A percentile compares a stretch with the other conserved stretches of the same genome.
These are phyloP conservation scores for Pongo pygmaeus DNA, from an alignment of 2,113 vertebrate species.

Conservation along the genomic window DNA sequence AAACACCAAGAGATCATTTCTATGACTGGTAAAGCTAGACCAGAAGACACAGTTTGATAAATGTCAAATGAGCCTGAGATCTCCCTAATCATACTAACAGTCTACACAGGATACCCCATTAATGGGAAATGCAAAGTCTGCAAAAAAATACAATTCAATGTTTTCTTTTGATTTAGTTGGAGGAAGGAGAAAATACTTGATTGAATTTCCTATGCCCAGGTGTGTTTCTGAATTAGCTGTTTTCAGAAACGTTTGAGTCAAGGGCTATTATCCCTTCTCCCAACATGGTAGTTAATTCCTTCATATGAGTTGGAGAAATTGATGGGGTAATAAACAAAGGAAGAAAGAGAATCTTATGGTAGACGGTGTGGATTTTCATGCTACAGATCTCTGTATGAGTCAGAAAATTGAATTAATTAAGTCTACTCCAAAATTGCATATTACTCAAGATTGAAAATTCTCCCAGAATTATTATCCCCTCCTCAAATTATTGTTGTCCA, in stretches of 20 bases:
- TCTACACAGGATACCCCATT: not conserved
- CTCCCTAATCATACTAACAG: not conserved
- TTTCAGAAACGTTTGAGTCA: not conserved
- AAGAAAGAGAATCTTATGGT: not conserved
- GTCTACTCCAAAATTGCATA: not conserved
- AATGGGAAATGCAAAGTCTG: not conserved
- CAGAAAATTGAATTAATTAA: not conserved
- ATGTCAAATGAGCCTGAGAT: not conserved
- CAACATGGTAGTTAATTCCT: not conserved
- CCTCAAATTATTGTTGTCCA: not conserved
- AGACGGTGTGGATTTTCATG: not conserved
- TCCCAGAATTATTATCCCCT: not conserved
- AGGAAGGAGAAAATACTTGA: not conserved
- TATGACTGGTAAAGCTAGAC: not conserved
- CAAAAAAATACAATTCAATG: not conserved
- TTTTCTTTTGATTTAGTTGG: not conserved
- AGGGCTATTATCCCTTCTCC: not conserved
- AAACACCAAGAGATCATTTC: not conserved
- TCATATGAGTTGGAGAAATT: not conserved
- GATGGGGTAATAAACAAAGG: not conserved
- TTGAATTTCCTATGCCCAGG: not conserved
- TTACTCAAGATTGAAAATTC: not conserved
- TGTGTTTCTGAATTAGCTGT: not conserved
- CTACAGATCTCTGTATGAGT: not conserved
- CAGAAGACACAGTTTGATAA: not conserved